A percentile compares a stretch with the other conserved stretches of the same genome.
Evolutionary conservation across 1,140 invertebrate genomes (phyloP).

Genomic region (Nasonia giraulti): DNA sequence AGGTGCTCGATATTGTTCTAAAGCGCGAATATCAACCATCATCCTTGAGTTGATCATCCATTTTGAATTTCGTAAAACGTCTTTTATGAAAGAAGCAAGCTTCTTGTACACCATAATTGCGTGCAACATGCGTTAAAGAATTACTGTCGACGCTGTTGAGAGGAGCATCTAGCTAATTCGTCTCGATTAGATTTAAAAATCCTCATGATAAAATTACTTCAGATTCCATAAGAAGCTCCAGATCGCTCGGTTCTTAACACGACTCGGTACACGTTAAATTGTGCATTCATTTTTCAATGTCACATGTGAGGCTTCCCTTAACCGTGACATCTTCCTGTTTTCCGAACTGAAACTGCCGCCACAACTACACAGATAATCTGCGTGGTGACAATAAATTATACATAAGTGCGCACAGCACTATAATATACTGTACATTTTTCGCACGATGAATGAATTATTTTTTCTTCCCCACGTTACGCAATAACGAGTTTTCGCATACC

Average conservation of each 20-base stretch:
- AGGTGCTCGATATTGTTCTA: not conserved
- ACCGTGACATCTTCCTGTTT: not conserved
- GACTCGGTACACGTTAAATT: not conserved
- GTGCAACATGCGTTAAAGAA: no score
- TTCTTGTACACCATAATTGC: no score
- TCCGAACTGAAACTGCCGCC: not conserved
- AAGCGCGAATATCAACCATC: not conserved
- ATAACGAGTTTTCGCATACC: not conserved
- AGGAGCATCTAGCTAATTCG: no score
- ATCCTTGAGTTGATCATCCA: not conserved
- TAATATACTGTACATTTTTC: conserved; percentile 5
- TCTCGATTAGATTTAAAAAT: no score
- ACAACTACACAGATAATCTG: not conserved
- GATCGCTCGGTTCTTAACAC: no score
- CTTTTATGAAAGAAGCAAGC: no score
- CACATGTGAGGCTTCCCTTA: not conserved
- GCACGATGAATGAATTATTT: not conserved
- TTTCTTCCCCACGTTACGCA: not conserved
- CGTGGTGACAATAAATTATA: not conserved
- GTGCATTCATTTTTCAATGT: not conserved
- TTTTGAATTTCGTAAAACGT: no score
- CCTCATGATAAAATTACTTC: no score
- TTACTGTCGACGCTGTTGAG: no score
- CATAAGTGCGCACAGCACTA: not conserved
- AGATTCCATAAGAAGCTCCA: no score